Evolutionary conservation across 2,888 invertebrate species (phyloP), one percentile per base, ranked within the genome.

Genomic region (Aspidiotus rigidus): DNA sequence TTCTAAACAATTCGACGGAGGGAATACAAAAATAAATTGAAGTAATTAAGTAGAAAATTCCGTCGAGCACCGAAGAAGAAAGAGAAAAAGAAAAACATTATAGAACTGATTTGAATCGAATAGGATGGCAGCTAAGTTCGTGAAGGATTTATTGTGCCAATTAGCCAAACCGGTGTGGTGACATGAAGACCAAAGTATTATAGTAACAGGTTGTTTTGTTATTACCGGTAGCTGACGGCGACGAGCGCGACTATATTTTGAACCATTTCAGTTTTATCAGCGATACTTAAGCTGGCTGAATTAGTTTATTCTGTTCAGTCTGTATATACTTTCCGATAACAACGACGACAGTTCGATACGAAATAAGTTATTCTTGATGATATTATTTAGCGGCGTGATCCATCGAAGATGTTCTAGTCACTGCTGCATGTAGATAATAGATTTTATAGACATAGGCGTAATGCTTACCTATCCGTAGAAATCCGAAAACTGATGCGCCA

Each of bases 101-200:
- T 66, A 49, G 60, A 66, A 60, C 59, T 66, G 66, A 66, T 66
- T 66, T 66, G 66, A 66, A 66, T 66, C 44, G 66, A 66, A 59
- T 57, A 49, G 28, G 59, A 66, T 66, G 66, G 66, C 39, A 49
- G 57, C 41, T 44, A 44, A 42, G 28, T n/a, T 39, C n/a, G 57
- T 66, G 66, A 66, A 66, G 66, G 66, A 66, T 66, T 66, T 66
- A 66, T 66, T 66, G 60, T 59, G 66, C 66, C 66, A 66, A 66
- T 66, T 66, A 66, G 66, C 66, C 59, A 66, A 66, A 66, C 66
- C 66, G 66, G 66, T 66, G 66, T 66, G 66, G 66, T 66, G 66
- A 66, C 66, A 66, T 66, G 66, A 66, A 66, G 66, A 66, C 59
- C 66, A 59, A 66, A 66, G 66, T 66, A 66, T 66, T 57, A 66